Percentiles rank a stretch among this genome's conserved stretches.
Conservation (phyloP, 2,888 invertebrate genomes). For the Eilema sororculum region DNA sequence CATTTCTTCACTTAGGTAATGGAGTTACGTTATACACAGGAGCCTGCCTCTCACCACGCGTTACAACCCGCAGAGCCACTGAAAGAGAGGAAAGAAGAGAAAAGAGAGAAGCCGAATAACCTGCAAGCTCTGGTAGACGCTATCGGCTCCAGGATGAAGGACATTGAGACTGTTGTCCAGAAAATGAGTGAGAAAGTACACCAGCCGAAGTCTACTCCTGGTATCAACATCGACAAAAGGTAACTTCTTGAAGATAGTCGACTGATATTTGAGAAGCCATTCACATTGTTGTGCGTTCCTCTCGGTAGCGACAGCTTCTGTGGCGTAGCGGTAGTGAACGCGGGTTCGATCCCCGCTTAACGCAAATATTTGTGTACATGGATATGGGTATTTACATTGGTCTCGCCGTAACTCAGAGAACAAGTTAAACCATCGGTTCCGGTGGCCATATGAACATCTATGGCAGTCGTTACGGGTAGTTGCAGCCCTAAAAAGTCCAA, state of each 20-base stretch:
- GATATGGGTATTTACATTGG: too few relatives aligned
- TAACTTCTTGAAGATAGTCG: slow-evolving; percentile 33
- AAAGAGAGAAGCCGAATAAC: slow-evolving; percentile 60
- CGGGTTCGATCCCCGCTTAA: too few relatives aligned
- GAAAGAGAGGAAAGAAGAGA: slow-evolving; percentile 44
- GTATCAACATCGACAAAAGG: slow-evolving; percentile 62
- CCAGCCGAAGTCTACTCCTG: slow-evolving; percentile 43
- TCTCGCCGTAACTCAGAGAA: too few relatives aligned
- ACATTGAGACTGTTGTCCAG: slow-evolving; percentile 76
- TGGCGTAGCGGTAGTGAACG: too few relatives aligned
- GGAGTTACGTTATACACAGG: slow-evolving; percentile 30
- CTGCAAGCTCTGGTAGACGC: slow-evolving; percentile 79
- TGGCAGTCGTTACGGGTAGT: too few relatives aligned
- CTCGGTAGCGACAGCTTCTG: too few relatives aligned
- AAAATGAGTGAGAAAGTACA: slow-evolving; percentile 78
- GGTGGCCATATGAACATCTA: too few relatives aligned
- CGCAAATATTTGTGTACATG: too few relatives aligned
- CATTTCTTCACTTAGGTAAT: slow-evolving; percentile 15
- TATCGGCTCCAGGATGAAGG: slow-evolving; percentile 78
- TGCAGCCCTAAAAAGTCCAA: too few relatives aligned
- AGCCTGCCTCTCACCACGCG: slow-evolving; percentile 47
- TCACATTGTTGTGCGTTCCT: too few relatives aligned
- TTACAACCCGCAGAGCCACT: slow-evolving; percentile 32
- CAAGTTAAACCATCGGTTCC: too few relatives aligned
- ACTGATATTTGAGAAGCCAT: too few relatives aligned